Conservation (phyloP, 2,797 vertebrate species). For the Nyctibius grandis region DNA sequence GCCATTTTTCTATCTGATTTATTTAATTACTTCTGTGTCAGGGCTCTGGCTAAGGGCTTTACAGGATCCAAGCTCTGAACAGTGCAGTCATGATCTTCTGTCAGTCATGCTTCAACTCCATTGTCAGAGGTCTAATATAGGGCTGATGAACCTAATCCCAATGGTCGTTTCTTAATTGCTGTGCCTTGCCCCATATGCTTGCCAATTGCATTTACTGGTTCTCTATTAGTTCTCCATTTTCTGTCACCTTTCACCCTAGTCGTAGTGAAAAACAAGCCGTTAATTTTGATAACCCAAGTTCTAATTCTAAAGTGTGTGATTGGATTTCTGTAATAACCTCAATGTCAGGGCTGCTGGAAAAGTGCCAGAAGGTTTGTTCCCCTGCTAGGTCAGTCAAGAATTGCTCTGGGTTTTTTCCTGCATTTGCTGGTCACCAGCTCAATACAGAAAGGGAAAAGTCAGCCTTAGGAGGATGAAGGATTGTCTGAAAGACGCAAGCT, state of each 20-base stretch:
- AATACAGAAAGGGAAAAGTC: background rate
- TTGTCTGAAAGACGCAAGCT: background rate
- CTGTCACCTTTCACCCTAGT: slow-evolving; percentile 1
- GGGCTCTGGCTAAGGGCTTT: background rate
- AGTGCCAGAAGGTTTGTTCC: background rate
- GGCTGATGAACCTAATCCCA: background rate
- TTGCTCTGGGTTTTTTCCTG: background rate
- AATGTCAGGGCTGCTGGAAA: background rate
- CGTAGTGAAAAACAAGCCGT: background rate
- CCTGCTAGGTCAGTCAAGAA: background rate
- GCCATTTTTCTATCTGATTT: background rate
- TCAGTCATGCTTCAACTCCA: slow-evolving; percentile 4
- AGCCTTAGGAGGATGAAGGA: background rate
- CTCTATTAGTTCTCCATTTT: background rate
- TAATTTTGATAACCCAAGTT: slow-evolving; percentile 9
- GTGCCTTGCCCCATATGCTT: background rate
- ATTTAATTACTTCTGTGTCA: slow-evolving; percentile 35
- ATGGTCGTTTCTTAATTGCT: background rate
- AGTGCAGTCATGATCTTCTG: background rate
- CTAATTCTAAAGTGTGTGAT: slow-evolving; percentile 16
- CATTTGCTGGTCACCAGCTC: background rate
- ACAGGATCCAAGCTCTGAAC: background rate
- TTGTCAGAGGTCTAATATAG: background rate
- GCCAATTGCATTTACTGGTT: background rate
- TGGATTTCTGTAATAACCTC: background rate